Evolutionary conservation across 2,113 vertebrate genomes (phyloP).

Genomic region (Halichoerus grypus): DNA sequence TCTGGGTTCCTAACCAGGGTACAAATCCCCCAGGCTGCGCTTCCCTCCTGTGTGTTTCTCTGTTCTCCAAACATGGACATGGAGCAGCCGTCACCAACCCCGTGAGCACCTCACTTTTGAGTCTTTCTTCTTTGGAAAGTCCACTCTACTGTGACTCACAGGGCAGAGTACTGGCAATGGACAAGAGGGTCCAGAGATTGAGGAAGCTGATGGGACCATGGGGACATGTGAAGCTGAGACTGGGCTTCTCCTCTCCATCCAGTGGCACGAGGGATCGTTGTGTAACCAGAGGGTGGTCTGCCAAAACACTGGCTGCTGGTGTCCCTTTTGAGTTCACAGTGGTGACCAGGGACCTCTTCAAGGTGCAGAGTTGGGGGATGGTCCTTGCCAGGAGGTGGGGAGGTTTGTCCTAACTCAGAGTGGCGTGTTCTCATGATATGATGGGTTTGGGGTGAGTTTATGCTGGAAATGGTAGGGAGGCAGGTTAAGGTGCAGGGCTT

Average conservation of each 20-base stretch:
- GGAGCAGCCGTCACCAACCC: rapidly evolving
- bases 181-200: background rate
- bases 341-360: background rate
- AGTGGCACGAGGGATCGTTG: rapidly evolving
- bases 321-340: too few relatives aligned
- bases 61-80: background rate
- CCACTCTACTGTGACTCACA: background rate
- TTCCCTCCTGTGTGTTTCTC: background rate
- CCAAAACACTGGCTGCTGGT: rapidly evolving
- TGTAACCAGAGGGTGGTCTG: rapidly evolving
- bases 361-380: background rate
- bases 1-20: background rate
- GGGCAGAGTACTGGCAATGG: background rate
- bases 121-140: background rate
- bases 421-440: background rate
- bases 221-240: background rate
- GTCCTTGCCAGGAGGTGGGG: background rate
- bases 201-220: background rate
- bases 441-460: background rate
- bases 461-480: background rate
- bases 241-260: background rate
- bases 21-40: too few relatives aligned
- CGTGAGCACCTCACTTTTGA: too few relatives aligned
- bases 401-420: background rate
- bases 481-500: rapidly evolving